Percentiles rank a stretch among this genome's conserved stretches.
These are phyloP conservation scores for Microctonus hyperodae DNA, from an alignment of 2,888 invertebrate genomes.

Conservation along the genomic window DNA sequence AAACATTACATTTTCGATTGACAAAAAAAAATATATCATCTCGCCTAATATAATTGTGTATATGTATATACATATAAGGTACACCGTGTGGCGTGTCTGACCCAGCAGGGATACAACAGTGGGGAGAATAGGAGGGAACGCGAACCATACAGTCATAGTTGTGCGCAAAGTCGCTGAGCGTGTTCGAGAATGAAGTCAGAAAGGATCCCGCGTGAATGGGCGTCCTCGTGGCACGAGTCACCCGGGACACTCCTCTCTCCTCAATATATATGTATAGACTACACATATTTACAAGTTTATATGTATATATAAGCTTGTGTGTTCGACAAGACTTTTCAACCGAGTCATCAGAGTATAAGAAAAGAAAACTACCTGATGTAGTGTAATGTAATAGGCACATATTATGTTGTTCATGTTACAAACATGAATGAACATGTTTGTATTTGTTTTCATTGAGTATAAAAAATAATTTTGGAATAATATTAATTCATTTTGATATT, in stretches of 20 bases:
- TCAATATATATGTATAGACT: neutral
- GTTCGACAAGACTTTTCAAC: conserved; percentile 41
- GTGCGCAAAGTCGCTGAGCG: conserved; percentile 25
- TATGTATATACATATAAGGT: neutral
- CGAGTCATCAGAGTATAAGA: conserved; percentile 46
- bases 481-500: too few relatives aligned
- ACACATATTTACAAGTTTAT: neutral
- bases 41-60: neutral
- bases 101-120: conserved; percentile 15
- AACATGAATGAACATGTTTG: neutral
- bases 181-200: conserved; percentile 30
- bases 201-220: conserved; percentile 41
- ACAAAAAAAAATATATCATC: neutral
- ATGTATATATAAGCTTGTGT: conserved; percentile 10
- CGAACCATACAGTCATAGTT: conserved; percentile 9
- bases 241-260: conserved; percentile 35
- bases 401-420: conserved; percentile 27
- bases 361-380: conserved; percentile 52
- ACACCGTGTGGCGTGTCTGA: conserved; percentile 17
- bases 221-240: conserved; percentile 46
- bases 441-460: neutral
- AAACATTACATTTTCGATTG: neutral
- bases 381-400: conserved; percentile 43
- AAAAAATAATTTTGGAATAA: too few relatives aligned
- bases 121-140: conserved; percentile 7